Evolutionary conservation across 35 echinoderm and acorn worm species (phyloP), one percentile per base, ranked within the genome.

Genomic region (Apostichopus japonicus): DNA sequence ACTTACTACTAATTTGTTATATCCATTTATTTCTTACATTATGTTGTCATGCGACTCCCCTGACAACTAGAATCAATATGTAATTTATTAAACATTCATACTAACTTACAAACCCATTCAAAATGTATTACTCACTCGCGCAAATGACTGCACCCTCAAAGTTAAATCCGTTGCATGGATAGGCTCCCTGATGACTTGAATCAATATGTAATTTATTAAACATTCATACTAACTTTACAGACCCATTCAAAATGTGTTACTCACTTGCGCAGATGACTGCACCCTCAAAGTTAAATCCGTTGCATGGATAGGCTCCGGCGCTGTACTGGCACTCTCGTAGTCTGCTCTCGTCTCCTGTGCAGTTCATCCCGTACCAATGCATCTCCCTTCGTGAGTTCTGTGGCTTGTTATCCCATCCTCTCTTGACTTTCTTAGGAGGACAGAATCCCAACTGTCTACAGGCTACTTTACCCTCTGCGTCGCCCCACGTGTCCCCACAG

Each of bases 61-160:
- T n/a, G n/a, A 77, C 14, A 6, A 6, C 75, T 77, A 33, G 25
- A n/a, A 77, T 77, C 6, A 77, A 23, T 77, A 77, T 6, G 14
- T n/a, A 14, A n/a, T 77, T 33, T 33, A 77, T 57, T 9, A 57
- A 4, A 57, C 56, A 57, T 4, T 57, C 4, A n/a, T n/a, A n/a
- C n/a, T n/a, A n/a, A n/a, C n/a, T n/a, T n/a, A n/a, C n/a, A n/a
- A n/a, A n/a, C n/a, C n/a, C n/a, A n/a, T n/a, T n/a, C n/a, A n/a
- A n/a, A n/a, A n/a, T n/a, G n/a, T n/a, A n/a, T n/a, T 23, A 88
- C 94, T 93, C 77, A 95, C 94, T 88, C 83, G 56, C 84, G 80
- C 94, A 95, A n/a, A n/a, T 67, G 1, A 95, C 94, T 17, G 94
- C 91, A 22, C 91, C 96, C 58, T 97, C 96, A 97, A 97, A 97